Percentiles rank a stretch among this genome's conserved stretches.
These are phyloP conservation scores for Philopedon plagiatum DNA, from an alignment of 2,888 invertebrate genomes.

Conservation along the genomic window DNA sequence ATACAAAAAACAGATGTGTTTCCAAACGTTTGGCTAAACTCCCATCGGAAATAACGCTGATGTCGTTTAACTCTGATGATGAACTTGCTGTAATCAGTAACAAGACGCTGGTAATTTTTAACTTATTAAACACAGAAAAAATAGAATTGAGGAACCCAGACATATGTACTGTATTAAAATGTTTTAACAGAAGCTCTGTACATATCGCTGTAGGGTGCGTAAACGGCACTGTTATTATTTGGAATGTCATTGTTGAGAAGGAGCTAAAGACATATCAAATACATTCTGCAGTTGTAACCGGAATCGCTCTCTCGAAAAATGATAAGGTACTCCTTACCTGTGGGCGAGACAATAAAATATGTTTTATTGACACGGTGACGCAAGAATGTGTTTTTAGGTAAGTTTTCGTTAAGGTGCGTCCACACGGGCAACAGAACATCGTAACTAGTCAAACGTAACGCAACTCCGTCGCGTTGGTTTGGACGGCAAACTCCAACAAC, in stretches of 20 bases:
- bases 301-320: constrained; percentile 56
- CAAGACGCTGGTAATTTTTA: constrained; percentile 25
- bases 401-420: background rate
- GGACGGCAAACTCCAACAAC: too few species aligned
- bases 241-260: constrained; percentile 55
- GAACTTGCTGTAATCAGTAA: constrained; percentile 56
- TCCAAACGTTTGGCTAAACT: constrained; percentile 21
- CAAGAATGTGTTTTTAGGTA: constrained; percentile 56
- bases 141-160: constrained; percentile 47
- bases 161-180: constrained; percentile 48
- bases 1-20: constrained; percentile 57
- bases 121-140: background rate
- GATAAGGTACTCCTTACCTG: constrained; percentile 59
- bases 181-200: constrained; percentile 57
- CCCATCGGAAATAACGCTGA: background rate
- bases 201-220: constrained; percentile 59
- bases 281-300: constrained; percentile 57
- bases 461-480: too few species aligned
- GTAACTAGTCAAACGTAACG: too few species aligned
- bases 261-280: constrained; percentile 54
- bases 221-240: constrained; percentile 58
- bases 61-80: constrained; percentile 24
- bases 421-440: too few species aligned
- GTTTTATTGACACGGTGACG: constrained; percentile 57
- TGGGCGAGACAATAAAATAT: constrained; percentile 62